Percentiles rank a stretch among this genome's conserved stretches.
These are phyloP conservation scores for Ctenopoma kingsleyae DNA, from an alignment of 2,797 vertebrate genomes.

Conservation along the genomic window DNA sequence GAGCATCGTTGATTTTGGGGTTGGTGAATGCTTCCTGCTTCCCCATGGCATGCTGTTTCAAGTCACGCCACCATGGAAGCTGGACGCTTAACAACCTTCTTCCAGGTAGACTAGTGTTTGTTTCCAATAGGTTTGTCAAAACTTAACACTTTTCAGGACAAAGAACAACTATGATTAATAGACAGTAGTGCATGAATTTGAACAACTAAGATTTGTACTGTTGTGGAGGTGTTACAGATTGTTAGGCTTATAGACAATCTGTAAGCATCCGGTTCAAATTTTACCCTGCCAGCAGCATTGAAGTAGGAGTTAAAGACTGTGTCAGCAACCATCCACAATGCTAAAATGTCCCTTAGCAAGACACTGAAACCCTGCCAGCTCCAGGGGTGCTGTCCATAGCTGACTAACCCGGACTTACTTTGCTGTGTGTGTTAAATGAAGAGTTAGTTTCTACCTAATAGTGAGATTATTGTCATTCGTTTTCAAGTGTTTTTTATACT, in stretches of 20 bases:
- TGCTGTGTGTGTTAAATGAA: slow-evolving; percentile 21
- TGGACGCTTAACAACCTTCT: slow-evolving; percentile 78
- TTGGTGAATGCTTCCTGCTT: slow-evolving; percentile 47
- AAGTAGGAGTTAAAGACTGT: slow-evolving; percentile 36
- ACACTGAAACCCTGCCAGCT: slow-evolving; percentile 46
- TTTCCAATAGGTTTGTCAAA: slow-evolving; percentile 1
- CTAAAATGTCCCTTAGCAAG: slow-evolving; percentile 51
- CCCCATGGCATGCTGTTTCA: slow-evolving; percentile 85
- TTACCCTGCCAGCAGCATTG: slow-evolving; percentile 42
- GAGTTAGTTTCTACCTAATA: slow-evolving; percentile 12
- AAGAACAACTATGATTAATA: neutral
- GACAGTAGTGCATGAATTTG: neutral
- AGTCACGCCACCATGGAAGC: slow-evolving; percentile 74
- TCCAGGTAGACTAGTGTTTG: slow-evolving; percentile 68
- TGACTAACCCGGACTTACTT: slow-evolving; percentile 4
- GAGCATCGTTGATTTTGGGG: slow-evolving; percentile 30
- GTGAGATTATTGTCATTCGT: slow-evolving; percentile 20
- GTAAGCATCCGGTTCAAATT: slow-evolving; percentile 43
- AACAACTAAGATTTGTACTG: neutral
- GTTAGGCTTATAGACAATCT: slow-evolving; percentile 18
- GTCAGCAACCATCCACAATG: slow-evolving; percentile 49
- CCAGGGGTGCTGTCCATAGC: slow-evolving; percentile 23
- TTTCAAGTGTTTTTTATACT: slow-evolving; percentile 3
- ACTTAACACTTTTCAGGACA: neutral
- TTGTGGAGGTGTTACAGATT: neutral